Evolutionary conservation across 2,113 vertebrate species (phyloP).

Genomic region (Dromiciops gliroides): DNA sequence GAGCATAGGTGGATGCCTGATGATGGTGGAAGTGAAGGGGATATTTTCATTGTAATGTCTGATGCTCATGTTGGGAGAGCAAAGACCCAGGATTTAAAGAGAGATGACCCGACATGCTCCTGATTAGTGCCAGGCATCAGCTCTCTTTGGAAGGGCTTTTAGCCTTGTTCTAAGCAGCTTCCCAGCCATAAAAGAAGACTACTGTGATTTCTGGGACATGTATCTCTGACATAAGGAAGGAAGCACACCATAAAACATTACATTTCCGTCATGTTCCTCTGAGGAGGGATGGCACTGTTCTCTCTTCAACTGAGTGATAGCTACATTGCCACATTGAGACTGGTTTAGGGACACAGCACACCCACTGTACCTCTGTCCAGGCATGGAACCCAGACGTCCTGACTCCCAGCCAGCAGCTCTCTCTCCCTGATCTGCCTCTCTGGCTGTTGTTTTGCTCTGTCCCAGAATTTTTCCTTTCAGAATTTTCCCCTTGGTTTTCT

Average conservation of each 20-base stretch:
- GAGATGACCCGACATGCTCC: not conserved
- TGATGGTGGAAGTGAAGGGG: not conserved
- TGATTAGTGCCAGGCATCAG: not conserved
- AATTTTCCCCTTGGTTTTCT: not conserved
- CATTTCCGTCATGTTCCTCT: not conserved
- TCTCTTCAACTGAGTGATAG: not conserved
- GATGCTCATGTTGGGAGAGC: not conserved
- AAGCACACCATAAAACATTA: not conserved
- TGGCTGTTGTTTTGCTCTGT: not conserved
- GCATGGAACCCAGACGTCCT: not conserved
- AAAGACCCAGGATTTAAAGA: not conserved
- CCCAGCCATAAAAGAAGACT: not conserved
- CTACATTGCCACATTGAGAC: not conserved
- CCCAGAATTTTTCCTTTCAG: not conserved
- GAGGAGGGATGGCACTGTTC: not conserved
- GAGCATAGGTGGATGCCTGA: not conserved
- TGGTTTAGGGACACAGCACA: not conserved
- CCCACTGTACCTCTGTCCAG: not conserved
- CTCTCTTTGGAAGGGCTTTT: not conserved
- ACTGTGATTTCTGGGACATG: not conserved
- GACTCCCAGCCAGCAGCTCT: not conserved
- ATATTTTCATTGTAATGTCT: not conserved
- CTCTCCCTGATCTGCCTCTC: not conserved
- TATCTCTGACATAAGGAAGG: not conserved
- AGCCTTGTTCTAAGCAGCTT: not conserved